Evolutionary conservation across 2,888 invertebrate genomes (phyloP).

Genomic region (Zaprionus lineosus): DNA sequence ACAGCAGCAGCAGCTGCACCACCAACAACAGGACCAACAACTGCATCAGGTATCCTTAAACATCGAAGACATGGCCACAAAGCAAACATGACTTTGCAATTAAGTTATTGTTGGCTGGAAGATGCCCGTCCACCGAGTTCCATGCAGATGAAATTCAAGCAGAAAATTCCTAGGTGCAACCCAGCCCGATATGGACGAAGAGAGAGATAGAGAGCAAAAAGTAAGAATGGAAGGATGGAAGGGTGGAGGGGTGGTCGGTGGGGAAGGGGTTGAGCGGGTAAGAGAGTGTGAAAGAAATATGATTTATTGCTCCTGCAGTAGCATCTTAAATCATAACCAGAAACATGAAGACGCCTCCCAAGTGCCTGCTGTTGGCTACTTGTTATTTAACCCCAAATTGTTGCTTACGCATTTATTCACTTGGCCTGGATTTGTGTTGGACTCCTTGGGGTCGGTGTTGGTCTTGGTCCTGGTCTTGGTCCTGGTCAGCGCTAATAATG

Average conservation of each 20-base stretch:
- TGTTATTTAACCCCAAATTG: conserved; percentile 56
- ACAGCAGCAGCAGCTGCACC: conserved; percentile 21
- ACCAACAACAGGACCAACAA: conserved; percentile 24
- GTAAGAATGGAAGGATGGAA: too few relatives aligned
- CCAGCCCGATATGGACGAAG: too few relatives aligned
- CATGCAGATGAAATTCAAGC: conserved; percentile 22
- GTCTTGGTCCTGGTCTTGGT: too few relatives aligned
- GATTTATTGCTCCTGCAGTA: conserved; percentile 66
- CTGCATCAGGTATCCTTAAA: conserved; percentile 54
- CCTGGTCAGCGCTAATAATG: conserved; percentile 42
- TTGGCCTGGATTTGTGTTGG: conserved; percentile 15
- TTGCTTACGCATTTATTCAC: conserved; percentile 54
- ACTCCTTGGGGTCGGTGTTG: too few relatives aligned
- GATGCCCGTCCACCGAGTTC: conserved; percentile 32
- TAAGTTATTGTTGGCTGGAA: conserved; percentile 72
- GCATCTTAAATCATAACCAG: conserved; percentile 60
- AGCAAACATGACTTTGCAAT: conserved; percentile 79
- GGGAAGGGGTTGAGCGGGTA: neutral
- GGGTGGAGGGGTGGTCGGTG: too few relatives aligned
- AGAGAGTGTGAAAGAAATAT: conserved; percentile 36
- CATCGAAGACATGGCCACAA: conserved; percentile 53
- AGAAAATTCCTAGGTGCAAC: neutral
- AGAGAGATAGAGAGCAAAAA: too few relatives aligned
- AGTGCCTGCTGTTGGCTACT: conserved; percentile 17
- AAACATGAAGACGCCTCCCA: conserved; percentile 7